These are phyloP conservation scores for Anadara kagoshimensis DNA, from an alignment of 1,140 invertebrate species.

Conservation along the genomic window DNA sequence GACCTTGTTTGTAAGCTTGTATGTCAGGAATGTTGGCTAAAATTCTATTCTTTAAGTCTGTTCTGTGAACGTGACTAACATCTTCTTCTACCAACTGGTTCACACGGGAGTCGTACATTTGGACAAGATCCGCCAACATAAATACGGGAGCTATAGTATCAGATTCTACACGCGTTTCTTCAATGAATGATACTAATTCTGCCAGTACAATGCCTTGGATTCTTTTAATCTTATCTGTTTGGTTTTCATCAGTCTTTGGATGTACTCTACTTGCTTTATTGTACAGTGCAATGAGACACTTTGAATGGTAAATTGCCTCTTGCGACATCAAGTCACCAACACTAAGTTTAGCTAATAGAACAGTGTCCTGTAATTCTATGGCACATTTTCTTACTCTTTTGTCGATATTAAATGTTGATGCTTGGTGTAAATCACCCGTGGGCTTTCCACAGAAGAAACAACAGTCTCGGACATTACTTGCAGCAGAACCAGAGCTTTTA, in stretches of 20 bases:
- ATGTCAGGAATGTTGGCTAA: neutral
- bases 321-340: neutral
- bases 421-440: neutral
- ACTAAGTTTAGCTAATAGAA: neutral
- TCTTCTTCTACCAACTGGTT: neutral
- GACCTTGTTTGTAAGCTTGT: neutral
- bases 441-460: neutral
- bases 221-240: neutral
- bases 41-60: neutral
- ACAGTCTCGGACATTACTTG: neutral
- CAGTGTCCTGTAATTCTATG: slow-evolving; percentile 2
- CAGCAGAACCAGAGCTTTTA: neutral
- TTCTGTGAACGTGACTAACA: neutral
- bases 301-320: neutral
- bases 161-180: neutral
- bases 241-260: neutral
- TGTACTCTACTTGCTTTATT: neutral
- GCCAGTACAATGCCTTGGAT: neutral
- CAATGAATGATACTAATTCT: neutral
- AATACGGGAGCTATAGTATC: neutral
- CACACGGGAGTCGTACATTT: neutral
- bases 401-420: neutral
- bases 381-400: neutral
- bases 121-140: neutral
- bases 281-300: no score